Evolutionary conservation across 2,888 invertebrate species (phyloP).

Genomic region (Anaspis maculata): DNA sequence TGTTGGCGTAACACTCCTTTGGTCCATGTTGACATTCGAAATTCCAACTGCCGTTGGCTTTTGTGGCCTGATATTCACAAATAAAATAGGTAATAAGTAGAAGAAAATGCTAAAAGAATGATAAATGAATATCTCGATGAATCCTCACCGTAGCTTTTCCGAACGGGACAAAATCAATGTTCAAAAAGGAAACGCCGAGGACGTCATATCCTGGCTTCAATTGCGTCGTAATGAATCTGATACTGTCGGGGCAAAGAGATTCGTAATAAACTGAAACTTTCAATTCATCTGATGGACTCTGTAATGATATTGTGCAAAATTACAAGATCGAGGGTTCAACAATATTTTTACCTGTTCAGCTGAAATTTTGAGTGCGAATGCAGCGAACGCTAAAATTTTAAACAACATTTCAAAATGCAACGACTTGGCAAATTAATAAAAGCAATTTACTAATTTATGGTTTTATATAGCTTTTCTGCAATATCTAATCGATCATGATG

Average conservation of each 20-base stretch:
- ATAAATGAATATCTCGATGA: background rate
- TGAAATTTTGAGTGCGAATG: no score
- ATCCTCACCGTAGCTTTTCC: constrained; percentile 24
- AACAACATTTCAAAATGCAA: no score
- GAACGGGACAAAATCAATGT: constrained; percentile 24
- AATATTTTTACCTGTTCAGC: no score
- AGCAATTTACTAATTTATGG: no score
- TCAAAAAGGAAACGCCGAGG: constrained; percentile 17
- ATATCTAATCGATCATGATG: no score
- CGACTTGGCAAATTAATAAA: no score
- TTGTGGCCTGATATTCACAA: background rate
- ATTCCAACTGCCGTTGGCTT: background rate
- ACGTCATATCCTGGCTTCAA: constrained; percentile 38
- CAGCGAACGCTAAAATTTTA: no score
- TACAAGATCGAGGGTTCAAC: no score
- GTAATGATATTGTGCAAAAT: no score
- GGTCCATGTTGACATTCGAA: constrained; percentile 55
- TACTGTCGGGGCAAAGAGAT: constrained; percentile 46
- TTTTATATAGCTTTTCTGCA: no score
- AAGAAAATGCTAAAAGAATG: no score
- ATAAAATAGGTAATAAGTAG: background rate
- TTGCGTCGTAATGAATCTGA: constrained; percentile 42
- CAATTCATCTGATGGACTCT: no score
- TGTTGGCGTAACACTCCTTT: constrained; percentile 53
- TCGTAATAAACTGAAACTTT: constrained; percentile 47